A percentile compares a stretch with the other conserved stretches of the same genome.
Evolutionary conservation across 2,888 invertebrate genomes (phyloP).

Genomic region (Polyommatus iphigenia): DNA sequence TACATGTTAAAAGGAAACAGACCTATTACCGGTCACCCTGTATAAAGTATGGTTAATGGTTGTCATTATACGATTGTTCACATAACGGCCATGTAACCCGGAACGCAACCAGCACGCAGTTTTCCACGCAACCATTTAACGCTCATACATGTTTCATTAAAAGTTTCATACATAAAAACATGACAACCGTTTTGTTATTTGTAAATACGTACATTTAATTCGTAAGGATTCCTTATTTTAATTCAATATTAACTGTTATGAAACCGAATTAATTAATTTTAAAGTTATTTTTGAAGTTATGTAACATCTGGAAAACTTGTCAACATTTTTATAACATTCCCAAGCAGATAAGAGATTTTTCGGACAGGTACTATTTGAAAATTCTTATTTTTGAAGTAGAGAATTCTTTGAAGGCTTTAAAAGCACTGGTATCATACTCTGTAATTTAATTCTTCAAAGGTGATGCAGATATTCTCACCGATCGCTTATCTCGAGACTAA

Average conservation of each 20-base stretch:
- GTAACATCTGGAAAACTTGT: background rate
- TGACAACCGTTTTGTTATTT: background rate
- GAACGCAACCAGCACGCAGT: background rate
- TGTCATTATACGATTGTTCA: slow-evolving; percentile 13
- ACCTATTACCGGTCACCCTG: no score
- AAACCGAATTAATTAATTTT: background rate
- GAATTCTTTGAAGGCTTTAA: background rate
- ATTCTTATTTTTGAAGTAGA: background rate
- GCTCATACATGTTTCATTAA: background rate
- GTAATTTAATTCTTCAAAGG: background rate
- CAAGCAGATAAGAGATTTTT: no score
- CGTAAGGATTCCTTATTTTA: background rate
- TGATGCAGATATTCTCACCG: slow-evolving; percentile 1
- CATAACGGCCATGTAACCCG: background rate
- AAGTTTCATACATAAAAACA: background rate
- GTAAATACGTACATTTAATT: background rate
- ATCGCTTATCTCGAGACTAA: slow-evolving; percentile 4
- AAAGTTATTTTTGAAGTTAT: background rate
- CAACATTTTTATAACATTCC: no score
- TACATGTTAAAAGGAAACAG: no score
- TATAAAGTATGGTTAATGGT: background rate
- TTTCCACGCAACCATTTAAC: background rate
- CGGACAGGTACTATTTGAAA: no score
- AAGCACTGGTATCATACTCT: background rate
- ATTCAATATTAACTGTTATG: background rate